These are phyloP conservation scores for Chrysolophus pictus DNA, from an alignment of 2,797 vertebrate genomes.

Conservation along the genomic window DNA sequence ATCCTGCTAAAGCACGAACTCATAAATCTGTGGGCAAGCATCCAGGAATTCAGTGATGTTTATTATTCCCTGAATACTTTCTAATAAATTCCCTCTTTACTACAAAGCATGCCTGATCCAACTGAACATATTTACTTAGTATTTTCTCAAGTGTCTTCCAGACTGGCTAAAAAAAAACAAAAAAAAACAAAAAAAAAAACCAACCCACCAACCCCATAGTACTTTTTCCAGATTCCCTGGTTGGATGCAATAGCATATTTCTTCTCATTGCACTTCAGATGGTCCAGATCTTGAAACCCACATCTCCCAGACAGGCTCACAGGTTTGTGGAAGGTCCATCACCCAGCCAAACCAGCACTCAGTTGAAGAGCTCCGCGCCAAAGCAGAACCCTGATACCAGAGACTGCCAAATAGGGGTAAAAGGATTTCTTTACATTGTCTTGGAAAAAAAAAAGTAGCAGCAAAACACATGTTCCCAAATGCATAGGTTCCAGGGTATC, in stretches of 20 bases:
- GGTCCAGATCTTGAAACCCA: neutral
- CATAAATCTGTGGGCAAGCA: constrained; percentile 19
- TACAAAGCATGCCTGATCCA: constrained; percentile 55
- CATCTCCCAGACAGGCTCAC: neutral
- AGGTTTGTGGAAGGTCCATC: neutral
- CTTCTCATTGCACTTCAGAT: constrained; percentile 1
- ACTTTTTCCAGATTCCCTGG: neutral
- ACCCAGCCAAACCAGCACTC: neutral
- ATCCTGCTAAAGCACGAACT: constrained; percentile 9
- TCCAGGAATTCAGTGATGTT: constrained; percentile 49
- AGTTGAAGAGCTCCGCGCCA: neutral
- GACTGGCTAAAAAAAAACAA: neutral
- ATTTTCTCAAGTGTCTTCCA: constrained; percentile 29
- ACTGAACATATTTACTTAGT: constrained; percentile 44
- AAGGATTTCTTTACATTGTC: neutral
- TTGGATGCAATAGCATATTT: neutral
- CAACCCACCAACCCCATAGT: neutral
- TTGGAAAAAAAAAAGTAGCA: neutral
- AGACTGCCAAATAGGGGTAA: neutral
- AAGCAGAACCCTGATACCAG: neutral
- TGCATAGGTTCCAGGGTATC: neutral
- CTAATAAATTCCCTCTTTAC: constrained; percentile 63
- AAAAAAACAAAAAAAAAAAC: neutral
- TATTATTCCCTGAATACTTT: constrained; percentile 62
- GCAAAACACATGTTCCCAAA: neutral